These are phyloP conservation scores for Erpobdella octoculata DNA, from an alignment of 2,888 invertebrate species.

Conservation along the genomic window DNA sequence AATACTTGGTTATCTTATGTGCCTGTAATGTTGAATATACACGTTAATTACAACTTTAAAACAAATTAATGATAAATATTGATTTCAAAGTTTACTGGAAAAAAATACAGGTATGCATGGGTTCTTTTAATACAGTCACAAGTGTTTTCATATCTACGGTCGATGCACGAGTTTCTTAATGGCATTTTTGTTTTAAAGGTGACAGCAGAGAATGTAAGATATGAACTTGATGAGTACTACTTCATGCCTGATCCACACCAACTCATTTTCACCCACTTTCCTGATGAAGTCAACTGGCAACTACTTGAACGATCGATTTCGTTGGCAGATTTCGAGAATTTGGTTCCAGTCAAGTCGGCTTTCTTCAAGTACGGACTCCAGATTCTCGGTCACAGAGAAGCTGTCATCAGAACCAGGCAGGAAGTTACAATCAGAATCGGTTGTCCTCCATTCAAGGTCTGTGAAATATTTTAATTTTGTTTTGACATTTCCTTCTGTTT, in stretches of 20 bases:
- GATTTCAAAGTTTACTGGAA: too few relatives aligned
- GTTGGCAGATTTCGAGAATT: constrained; percentile 51
- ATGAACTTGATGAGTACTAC: constrained; percentile 52
- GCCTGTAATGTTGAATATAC: neutral
- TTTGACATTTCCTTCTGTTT: neutral
- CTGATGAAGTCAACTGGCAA: constrained; percentile 51
- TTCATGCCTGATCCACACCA: constrained; percentile 52
- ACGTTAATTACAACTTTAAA: too few relatives aligned
- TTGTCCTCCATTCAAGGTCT: constrained; percentile 45
- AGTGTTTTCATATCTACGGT: too few relatives aligned
- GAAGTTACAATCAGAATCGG: constrained; percentile 48
- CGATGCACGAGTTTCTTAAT: too few relatives aligned
- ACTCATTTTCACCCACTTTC: constrained; percentile 52
- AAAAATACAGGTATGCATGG: too few relatives aligned
- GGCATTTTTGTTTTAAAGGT: constrained; percentile 24
- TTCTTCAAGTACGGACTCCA: constrained; percentile 52
- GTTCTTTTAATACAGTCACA: too few relatives aligned
- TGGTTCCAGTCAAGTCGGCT: constrained; percentile 52
- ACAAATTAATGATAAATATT: too few relatives aligned
- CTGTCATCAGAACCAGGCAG: constrained; percentile 48
- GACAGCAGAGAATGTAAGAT: constrained; percentile 47
- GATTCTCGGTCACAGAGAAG: constrained; percentile 50
- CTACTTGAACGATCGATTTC: constrained; percentile 46
- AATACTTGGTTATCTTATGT: neutral
- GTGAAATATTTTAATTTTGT: neutral